These are phyloP conservation scores for Ashinkailepas kermadecensis DNA, from an alignment of 2,888 invertebrate species.

Conservation along the genomic window DNA sequence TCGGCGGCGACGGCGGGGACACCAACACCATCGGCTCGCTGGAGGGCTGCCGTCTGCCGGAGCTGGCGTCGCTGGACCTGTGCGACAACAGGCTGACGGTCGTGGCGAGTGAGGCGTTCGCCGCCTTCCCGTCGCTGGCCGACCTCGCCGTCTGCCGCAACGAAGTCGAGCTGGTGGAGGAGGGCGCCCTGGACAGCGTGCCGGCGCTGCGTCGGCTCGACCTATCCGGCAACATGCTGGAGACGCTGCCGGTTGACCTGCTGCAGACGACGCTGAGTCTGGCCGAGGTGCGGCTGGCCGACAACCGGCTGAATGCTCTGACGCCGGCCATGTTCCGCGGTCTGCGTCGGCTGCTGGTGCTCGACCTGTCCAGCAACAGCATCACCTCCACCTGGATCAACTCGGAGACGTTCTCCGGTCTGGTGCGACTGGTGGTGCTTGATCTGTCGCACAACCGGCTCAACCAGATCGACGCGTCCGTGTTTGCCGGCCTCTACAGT, in stretches of 20 bases:
- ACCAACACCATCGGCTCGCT: constrained; percentile 28
- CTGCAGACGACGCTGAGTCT: constrained; percentile 65
- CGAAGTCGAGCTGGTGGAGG: constrained; percentile 62
- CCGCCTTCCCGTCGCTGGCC: constrained; percentile 59
- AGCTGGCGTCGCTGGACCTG: constrained; percentile 52
- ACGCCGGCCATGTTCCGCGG: constrained; percentile 67
- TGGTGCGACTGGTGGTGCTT: constrained; percentile 63
- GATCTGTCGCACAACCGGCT: constrained; percentile 72
- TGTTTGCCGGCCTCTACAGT: constrained; percentile 77
- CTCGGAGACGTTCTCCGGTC: constrained; percentile 64
- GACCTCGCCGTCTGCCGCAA: constrained; percentile 67
- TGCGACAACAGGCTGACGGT: constrained; percentile 64
- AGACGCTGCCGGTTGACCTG: constrained; percentile 66
- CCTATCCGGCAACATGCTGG: constrained; percentile 68
- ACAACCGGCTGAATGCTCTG: constrained; percentile 65
- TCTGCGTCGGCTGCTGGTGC: constrained; percentile 58
- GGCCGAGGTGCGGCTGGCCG: constrained; percentile 63
- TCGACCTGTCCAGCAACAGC: constrained; percentile 66
- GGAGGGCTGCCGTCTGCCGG: constrained; percentile 36
- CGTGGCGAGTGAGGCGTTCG: constrained; percentile 62
- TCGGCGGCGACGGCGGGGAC: constrained; percentile 49
- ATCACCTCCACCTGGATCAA: constrained; percentile 70
- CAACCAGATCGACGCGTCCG: constrained; percentile 69
- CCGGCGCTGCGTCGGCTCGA: constrained; percentile 62
- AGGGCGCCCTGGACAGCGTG: constrained; percentile 64